Evolutionary conservation across 2,888 invertebrate genomes (phyloP).

Genomic region (Macrosoma leucophasiata): DNA sequence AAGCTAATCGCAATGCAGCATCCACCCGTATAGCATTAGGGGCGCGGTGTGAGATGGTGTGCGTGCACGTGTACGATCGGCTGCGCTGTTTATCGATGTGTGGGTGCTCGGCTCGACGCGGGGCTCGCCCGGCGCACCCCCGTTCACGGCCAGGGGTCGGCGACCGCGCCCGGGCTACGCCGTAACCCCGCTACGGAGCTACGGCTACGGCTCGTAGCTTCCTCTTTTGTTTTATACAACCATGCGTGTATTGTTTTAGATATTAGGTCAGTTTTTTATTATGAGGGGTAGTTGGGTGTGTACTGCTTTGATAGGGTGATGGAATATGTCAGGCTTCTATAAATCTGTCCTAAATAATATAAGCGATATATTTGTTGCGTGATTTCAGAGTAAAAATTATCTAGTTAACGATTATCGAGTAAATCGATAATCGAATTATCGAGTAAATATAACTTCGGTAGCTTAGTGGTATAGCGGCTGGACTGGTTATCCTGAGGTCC

Average conservation of each 20-base stretch:
- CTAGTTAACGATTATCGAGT: no score
- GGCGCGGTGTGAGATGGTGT: conserved; percentile 26
- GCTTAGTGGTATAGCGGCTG: no score
- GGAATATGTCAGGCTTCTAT: no score
- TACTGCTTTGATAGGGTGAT: conserved; percentile 2
- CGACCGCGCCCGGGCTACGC: conserved; percentile 71
- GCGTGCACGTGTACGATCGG: conserved; percentile 27
- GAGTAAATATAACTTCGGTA: no score
- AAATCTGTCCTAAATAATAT: no score
- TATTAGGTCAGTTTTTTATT: conserved; percentile 50
- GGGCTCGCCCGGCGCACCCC: conserved; percentile 55
- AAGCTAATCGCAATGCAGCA: background rate
- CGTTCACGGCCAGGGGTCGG: conserved; percentile 75
- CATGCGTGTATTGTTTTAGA: conserved; percentile 33
- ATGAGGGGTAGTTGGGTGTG: background rate
- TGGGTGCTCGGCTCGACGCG: conserved; percentile 34
- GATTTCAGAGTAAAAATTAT: no score
- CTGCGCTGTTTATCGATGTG: conserved; percentile 19
- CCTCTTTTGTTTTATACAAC: conserved; percentile 49
- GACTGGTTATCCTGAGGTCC: no score
- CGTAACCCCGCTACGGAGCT: conserved; percentile 65
- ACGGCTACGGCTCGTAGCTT: conserved; percentile 60
- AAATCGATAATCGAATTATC: no score
- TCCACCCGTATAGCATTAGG: conserved; percentile 22
- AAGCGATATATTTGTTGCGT: no score